A percentile compares a stretch with the other conserved stretches of the same genome.
Conservation (phyloP, 1,140 invertebrate species). For the Scylla paramamosain region DNA sequence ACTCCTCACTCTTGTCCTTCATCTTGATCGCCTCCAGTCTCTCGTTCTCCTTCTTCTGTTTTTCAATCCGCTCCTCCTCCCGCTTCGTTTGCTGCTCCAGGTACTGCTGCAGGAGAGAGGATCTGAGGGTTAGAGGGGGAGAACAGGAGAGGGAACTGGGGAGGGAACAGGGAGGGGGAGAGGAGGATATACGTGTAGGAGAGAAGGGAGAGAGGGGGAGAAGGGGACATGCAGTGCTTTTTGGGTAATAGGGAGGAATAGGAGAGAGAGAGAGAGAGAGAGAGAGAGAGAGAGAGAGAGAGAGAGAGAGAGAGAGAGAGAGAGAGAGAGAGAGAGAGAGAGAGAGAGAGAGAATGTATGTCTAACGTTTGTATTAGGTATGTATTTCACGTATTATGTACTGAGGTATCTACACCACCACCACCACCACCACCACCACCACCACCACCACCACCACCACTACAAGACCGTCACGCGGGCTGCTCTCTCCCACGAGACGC, state of each 20-base stretch:
- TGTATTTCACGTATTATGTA: too few species aligned
- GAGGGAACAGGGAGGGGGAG: background rate
- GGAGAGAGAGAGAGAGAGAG: slow-evolving; percentile 15
- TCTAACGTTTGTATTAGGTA: too few species aligned
- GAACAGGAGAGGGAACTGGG: background rate
- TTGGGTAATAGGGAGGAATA: background rate
- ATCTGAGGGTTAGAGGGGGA: background rate
- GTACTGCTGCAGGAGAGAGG: slow-evolving; percentile 84
- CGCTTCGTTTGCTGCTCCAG: slow-evolving; percentile 89
- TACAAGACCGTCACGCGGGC: background rate
- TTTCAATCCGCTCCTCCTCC: slow-evolving; percentile 83
- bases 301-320: slow-evolving; percentile 6
- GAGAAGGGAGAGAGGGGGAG: background rate
- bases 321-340: background rate
- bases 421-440: background rate
- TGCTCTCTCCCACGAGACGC: too few species aligned
- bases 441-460: background rate
- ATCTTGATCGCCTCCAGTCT: slow-evolving; percentile 91
- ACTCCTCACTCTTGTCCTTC: slow-evolving; percentile 96
- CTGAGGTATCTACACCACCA: too few species aligned
- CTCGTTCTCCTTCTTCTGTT: slow-evolving; percentile 89
- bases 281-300: background rate
- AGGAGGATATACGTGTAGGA: background rate
- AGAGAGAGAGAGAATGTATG: too few species aligned
- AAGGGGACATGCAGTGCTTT: background rate